These are phyloP conservation scores for Ectemnius continuus DNA, from an alignment of 2,888 invertebrate genomes.

Conservation along the genomic window DNA sequence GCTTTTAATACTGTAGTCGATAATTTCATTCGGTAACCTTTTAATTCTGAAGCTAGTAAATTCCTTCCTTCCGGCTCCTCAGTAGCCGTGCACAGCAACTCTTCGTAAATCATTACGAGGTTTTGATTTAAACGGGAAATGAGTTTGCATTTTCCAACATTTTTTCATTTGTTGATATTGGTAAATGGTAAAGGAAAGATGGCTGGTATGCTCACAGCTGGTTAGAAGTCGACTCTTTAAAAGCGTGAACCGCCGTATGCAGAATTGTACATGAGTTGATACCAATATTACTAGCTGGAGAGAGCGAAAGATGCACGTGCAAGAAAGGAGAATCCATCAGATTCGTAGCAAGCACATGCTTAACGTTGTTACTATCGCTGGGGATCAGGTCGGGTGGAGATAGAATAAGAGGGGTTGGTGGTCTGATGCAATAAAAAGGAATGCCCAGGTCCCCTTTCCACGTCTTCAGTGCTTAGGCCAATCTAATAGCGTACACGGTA, in stretches of 20 bases:
- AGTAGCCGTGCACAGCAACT: not conserved
- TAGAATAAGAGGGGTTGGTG: slow-evolving; percentile 38
- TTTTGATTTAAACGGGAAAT: too few relatives aligned
- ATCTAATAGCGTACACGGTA: slow-evolving; percentile 14
- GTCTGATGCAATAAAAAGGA: slow-evolving; percentile 25
- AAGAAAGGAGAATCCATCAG: slow-evolving; percentile 36
- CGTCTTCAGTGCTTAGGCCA: slow-evolving; percentile 5
- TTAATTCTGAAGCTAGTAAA: slow-evolving; percentile 1
- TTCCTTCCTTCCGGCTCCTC: not conserved
- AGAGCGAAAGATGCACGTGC: too few relatives aligned
- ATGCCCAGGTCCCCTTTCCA: slow-evolving; percentile 25
- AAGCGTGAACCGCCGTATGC: too few relatives aligned
- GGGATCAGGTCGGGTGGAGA: slow-evolving; percentile 34
- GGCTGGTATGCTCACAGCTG: too few relatives aligned
- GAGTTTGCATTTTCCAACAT: too few relatives aligned
- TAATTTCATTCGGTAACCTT: slow-evolving; percentile 2
- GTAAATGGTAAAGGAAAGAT: too few relatives aligned
- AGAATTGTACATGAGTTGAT: too few relatives aligned
- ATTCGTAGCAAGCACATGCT: slow-evolving; percentile 60
- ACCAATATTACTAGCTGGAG: too few relatives aligned
- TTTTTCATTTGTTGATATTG: too few relatives aligned
- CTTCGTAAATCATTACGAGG: not conserved
- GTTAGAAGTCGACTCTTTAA: too few relatives aligned
- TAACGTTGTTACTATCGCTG: slow-evolving; percentile 53
- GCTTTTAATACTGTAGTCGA: slow-evolving; percentile 4